A percentile compares a stretch with the other conserved stretches of the same genome.
These are phyloP conservation scores for Oreonectes daqikongensis DNA, from an alignment of 2,797 vertebrate genomes.

Conservation along the genomic window DNA sequence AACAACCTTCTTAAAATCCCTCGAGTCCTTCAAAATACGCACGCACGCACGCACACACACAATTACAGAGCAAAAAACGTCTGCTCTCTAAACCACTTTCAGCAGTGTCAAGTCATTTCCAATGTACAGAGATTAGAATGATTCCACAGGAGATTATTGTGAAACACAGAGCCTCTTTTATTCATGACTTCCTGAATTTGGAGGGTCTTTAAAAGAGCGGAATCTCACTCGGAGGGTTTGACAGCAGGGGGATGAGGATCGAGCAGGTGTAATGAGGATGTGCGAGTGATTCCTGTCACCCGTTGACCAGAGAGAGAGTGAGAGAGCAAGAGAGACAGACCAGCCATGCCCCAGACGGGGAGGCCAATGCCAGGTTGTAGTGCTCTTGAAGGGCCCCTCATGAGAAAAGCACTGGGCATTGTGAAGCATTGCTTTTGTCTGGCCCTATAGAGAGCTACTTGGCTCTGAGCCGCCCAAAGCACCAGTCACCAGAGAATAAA, in stretches of 20 bases:
- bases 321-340: background rate
- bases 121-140: slow-evolving; percentile 1
- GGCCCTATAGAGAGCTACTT: slow-evolving; percentile 13
- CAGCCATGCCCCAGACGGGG: background rate
- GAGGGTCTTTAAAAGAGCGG: slow-evolving; percentile 18
- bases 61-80: background rate
- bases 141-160: slow-evolving; percentile 7
- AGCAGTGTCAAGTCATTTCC: slow-evolving; percentile 14
- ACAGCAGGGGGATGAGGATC: background rate
- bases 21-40: background rate
- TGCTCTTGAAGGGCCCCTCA: slow-evolving; percentile 29
- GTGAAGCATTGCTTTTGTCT: slow-evolving; percentile 41
- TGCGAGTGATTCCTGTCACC: slow-evolving; percentile 20
- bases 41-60: background rate
- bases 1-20: slow-evolving; percentile 1
- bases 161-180: slow-evolving; percentile 1
- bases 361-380: slow-evolving; percentile 3
- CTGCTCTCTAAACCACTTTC: background rate
- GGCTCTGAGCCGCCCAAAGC: slow-evolving; percentile 4
- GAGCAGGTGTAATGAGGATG: slow-evolving; percentile 17
- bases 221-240: background rate
- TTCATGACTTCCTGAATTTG: slow-evolving; percentile 5
- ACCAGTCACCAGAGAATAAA: slow-evolving; percentile 55
- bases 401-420: slow-evolving; percentile 31
- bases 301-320: background rate